Percentiles rank a stretch among this genome's conserved stretches.
These are phyloP conservation scores for Gallirallus australis DNA, from an alignment of 2,797 vertebrate species.

Conservation along the genomic window DNA sequence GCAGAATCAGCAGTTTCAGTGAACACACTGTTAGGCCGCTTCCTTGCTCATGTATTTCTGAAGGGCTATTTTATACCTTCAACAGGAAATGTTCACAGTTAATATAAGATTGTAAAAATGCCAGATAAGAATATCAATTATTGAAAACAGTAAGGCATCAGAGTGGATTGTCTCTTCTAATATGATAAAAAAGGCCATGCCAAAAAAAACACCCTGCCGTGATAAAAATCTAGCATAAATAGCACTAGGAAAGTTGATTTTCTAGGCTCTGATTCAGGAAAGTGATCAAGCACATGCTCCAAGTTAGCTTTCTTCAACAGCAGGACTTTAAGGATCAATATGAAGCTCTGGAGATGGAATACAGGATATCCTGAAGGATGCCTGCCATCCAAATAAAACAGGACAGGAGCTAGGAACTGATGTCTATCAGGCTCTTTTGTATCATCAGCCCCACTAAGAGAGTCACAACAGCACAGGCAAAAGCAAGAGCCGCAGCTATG, in stretches of 20 bases:
- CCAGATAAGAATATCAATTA: not conserved
- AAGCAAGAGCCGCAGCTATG: not conserved
- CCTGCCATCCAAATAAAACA: not conserved
- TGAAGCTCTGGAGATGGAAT: not conserved
- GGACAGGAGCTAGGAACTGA: not conserved
- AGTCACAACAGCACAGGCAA: not conserved
- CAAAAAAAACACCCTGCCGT: no score
- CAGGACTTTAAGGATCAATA: not conserved
- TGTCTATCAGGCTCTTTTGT: not conserved
- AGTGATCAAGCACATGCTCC: not conserved
- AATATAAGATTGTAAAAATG: not conserved
- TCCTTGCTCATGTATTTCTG: not conserved
- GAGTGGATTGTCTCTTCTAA: not conserved
- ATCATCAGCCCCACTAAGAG: not conserved
- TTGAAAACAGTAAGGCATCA: not conserved
- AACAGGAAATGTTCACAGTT: not conserved
- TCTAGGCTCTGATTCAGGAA: not conserved
- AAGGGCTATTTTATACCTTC: not conserved
- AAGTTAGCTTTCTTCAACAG: not conserved
- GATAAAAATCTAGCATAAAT: not conserved
- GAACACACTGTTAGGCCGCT: not conserved
- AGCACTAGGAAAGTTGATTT: not conserved
- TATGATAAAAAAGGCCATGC: not conserved
- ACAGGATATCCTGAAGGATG: not conserved
- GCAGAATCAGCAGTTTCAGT: not conserved